Evolutionary conservation across 2,113 vertebrate species (phyloP).

Genomic region (Cyanoderma ruficeps): DNA sequence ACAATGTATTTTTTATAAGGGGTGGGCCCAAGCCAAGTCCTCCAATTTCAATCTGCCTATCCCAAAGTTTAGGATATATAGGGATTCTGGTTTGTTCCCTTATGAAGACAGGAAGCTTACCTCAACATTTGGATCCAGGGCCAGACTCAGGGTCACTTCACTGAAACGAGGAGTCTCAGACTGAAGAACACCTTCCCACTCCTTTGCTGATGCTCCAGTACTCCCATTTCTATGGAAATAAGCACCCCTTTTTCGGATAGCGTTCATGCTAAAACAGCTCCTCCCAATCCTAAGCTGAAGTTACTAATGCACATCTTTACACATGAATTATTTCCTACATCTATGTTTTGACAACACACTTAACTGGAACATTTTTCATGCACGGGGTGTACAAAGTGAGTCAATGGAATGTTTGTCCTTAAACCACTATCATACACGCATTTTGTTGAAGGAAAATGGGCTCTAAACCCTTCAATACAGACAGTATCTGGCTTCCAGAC

Average conservation of each 20-base stretch:
- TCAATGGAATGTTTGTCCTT: conserved; percentile 29
- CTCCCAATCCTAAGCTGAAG: conserved; percentile 16
- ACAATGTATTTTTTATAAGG: not conserved
- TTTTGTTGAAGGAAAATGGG: not conserved
- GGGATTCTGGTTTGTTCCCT: not conserved
- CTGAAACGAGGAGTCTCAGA: not conserved
- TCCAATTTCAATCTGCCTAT: not conserved
- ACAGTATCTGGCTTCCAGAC: not conserved
- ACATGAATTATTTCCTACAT: conserved; percentile 26
- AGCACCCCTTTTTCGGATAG: conserved; percentile 1
- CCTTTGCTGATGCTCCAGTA: conserved; percentile 18
- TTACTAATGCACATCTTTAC: conserved; percentile 37
- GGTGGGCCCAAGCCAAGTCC: not conserved
- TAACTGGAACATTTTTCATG: conserved; percentile 57
- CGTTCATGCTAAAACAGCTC: conserved; percentile 18
- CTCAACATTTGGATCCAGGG: not conserved
- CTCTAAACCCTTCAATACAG: not conserved
- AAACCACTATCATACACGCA: not conserved
- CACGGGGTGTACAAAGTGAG: conserved; percentile 48
- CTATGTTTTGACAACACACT: conserved; percentile 49
- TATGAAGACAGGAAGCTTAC: not conserved
- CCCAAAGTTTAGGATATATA: not conserved
- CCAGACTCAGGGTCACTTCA: not conserved
- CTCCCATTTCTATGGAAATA: not conserved
- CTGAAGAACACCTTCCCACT: not conserved